Conservation (phyloP, 1,140 invertebrate species). For the Ceratosolen fusciceps region DNA sequence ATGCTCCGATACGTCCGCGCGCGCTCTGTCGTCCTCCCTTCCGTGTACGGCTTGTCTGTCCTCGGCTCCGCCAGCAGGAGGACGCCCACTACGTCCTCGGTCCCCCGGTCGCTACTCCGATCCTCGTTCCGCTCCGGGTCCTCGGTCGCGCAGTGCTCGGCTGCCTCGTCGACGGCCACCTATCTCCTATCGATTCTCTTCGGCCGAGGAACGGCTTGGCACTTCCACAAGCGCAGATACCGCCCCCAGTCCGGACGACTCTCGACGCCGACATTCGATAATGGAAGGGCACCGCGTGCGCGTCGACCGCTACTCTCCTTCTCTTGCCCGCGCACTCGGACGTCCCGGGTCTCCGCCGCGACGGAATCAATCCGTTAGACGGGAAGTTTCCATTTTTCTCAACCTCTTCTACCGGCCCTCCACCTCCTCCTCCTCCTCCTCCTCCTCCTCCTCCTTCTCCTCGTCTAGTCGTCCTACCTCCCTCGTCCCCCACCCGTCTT, state of each 20-base stretch:
- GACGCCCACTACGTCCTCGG: slow-evolving; percentile 1
- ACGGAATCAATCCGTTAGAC: neutral
- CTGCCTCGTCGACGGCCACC: neutral
- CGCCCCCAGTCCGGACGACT: neutral
- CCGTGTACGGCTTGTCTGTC: neutral
- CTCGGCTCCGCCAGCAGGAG: neutral
- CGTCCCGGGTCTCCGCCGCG: neutral
- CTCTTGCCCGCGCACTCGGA: neutral
- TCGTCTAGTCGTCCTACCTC: neutral
- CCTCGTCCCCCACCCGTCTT: neutral
- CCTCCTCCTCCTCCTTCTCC: neutral
- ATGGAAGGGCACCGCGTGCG: neutral
- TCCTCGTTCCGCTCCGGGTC: neutral
- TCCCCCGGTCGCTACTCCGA: neutral
- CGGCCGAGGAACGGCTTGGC: neutral
- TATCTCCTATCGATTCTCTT: slow-evolving; percentile 8
- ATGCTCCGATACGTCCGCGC: neutral
- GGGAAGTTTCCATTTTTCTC: neutral
- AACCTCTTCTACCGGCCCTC: neutral
- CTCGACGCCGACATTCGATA: slow-evolving; percentile 1
- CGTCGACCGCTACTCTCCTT: neutral
- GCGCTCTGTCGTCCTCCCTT: neutral
- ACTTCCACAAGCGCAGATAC: slow-evolving; percentile 15
- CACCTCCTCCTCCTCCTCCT: neutral
- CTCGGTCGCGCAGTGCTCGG: neutral